phyloP scores from a whole-genome alignment of 2,113 vertebrate species.

The Glaucomys volans region DNA sequence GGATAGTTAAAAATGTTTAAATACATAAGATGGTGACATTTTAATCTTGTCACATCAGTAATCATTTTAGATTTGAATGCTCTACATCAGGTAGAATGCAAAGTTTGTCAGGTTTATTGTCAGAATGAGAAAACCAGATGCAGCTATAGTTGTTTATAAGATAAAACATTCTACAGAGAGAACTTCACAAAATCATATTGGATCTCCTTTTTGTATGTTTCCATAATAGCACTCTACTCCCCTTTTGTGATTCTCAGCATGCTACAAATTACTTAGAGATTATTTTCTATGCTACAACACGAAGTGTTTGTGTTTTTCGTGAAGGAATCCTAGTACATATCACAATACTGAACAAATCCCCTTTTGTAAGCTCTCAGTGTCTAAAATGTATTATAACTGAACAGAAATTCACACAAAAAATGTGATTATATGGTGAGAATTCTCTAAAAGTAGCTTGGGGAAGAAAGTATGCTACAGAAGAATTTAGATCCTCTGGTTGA shows the following conservation, averaged over 20 bases:
- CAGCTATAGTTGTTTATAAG: neutral
- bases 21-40: neutral
- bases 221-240: neutral
- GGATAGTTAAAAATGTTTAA: neutral
- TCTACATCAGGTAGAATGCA: neutral
- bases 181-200: neutral
- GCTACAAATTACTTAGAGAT: neutral
- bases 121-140: neutral
- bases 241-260: neutral
- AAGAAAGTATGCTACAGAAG: neutral
- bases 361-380: neutral
- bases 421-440: neutral
- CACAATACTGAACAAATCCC: neutral
- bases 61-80: neutral
- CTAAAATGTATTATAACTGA: neutral
- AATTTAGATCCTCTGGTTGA: neutral
- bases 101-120: neutral
- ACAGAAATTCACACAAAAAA: neutral
- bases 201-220: neutral
- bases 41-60: neutral
- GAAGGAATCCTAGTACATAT: neutral
- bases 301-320: neutral
- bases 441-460: neutral
- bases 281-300: neutral
- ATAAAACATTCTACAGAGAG: neutral